Percentiles rank a stretch among this genome's conserved stretches.
Conservation (phyloP, 2,797 vertebrate species). For the Naso thynnoides region DNA sequence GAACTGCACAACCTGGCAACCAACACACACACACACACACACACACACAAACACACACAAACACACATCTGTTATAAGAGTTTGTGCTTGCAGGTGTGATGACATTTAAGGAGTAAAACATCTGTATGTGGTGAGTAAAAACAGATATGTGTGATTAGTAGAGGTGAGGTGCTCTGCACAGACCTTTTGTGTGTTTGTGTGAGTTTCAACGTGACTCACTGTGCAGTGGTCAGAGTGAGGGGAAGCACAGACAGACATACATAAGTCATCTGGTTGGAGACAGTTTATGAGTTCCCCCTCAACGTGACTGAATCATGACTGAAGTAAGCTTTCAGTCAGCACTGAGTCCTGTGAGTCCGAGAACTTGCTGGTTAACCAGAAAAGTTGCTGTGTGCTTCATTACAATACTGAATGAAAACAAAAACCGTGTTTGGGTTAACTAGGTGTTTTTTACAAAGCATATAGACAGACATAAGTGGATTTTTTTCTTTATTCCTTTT, state of each 20-base stretch:
- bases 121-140: slow-evolving; percentile 24
- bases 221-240: slow-evolving; percentile 28
- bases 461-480: background rate
- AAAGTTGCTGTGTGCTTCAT: background rate
- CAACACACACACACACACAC: slow-evolving; percentile 1
- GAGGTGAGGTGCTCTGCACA: slow-evolving; percentile 17
- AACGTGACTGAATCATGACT: slow-evolving; percentile 44
- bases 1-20: slow-evolving; percentile 13
- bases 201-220: slow-evolving; percentile 48
- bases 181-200: slow-evolving; percentile 10
- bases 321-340: background rate
- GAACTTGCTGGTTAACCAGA: slow-evolving; percentile 1
- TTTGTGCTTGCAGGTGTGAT: background rate
- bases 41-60: slow-evolving; percentile 24
- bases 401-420: background rate
- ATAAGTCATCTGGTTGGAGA: slow-evolving; percentile 45
- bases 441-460: background rate
- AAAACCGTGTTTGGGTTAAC: background rate
- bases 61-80: slow-evolving; percentile 17
- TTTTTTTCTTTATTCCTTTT: background rate
- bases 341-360: background rate
- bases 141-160: slow-evolving; percentile 28
- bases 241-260: slow-evolving; percentile 53
- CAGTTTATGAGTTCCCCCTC: slow-evolving; percentile 29
- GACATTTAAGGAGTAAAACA: background rate